Evolutionary conservation across 2,888 invertebrate species (phyloP).

Genomic region (Troilus luridus): DNA sequence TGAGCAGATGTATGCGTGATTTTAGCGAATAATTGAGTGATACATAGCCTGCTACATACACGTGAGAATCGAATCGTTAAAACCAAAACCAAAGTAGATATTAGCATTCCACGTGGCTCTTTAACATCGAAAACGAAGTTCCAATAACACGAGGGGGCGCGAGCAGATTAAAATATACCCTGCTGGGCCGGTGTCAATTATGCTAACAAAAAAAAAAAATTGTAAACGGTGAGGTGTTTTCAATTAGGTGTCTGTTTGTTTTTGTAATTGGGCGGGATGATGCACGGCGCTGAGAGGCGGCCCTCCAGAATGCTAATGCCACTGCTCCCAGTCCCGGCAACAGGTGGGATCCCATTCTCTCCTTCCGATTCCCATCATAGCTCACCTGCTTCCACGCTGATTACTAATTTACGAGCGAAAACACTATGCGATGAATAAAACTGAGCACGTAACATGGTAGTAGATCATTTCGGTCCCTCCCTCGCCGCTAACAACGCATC

Average conservation of each 20-base stretch:
- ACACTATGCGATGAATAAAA: background rate
- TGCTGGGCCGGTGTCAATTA: conserved; percentile 40
- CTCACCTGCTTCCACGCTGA: background rate
- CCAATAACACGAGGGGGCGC: background rate
- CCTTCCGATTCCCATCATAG: conserved; percentile 9
- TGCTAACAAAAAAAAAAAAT: conserved; percentile 13
- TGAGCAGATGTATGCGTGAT: no score
- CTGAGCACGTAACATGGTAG: conserved; percentile 21
- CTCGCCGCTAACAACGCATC: background rate
- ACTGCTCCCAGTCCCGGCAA: conserved; percentile 13
- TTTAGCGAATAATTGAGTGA: no score
- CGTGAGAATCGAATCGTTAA: no score
- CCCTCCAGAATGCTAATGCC: conserved; percentile 25
- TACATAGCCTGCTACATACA: no score
- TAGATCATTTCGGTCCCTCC: background rate
- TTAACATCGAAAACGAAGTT: background rate
- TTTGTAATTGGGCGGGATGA: conserved; percentile 45
- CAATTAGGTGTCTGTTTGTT: conserved; percentile 44
- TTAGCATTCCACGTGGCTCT: background rate
- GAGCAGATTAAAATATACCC: conserved; percentile 22
- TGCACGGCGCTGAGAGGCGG: background rate
- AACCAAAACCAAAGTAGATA: background rate
- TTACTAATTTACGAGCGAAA: conserved; percentile 34
- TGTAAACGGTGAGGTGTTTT: conserved; percentile 36
- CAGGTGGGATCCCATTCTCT: conserved; percentile 6